Conservation (phyloP, 2,797 vertebrate species). For the Darevskia mixta region DNA sequence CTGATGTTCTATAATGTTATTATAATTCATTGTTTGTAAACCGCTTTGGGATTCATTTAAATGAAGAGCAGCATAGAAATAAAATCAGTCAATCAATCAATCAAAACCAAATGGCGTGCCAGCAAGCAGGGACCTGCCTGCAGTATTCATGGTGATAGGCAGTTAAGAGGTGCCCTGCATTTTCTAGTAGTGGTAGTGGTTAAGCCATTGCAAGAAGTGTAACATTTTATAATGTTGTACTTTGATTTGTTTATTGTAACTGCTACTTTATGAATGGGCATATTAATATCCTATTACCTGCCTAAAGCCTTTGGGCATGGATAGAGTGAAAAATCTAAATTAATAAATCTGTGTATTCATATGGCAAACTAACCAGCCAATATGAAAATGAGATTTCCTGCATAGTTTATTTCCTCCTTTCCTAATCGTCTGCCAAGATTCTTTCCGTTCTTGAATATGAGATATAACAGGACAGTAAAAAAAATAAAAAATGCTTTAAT, state of each 20-base stretch:
- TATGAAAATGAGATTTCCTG: slow-evolving; percentile 3
- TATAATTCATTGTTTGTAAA: too few species aligned
- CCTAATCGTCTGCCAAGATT: not conserved
- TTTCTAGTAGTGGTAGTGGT: not conserved
- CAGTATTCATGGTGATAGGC: not conserved
- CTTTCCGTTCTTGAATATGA: not conserved
- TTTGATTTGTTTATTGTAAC: not conserved
- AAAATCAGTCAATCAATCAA: too few species aligned
- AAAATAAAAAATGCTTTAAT: not conserved
- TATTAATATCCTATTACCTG: not conserved
- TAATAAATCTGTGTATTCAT: not conserved
- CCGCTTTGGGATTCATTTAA: too few species aligned
- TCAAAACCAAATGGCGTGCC: not conserved
- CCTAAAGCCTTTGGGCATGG: not conserved
- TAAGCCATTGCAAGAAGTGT: not conserved
- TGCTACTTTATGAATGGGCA: not conserved
- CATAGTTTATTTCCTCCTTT: not conserved
- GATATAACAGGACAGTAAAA: not conserved
- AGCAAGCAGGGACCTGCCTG: not conserved
- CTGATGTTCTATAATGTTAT: too few species aligned
- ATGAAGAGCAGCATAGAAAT: too few species aligned
- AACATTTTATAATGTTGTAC: not conserved
- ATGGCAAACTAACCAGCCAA: not conserved
- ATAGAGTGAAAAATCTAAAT: not conserved
- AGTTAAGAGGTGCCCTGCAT: not conserved